Conservation (phyloP, 2,888 invertebrate species). For the Megamerina dolium region DNA sequence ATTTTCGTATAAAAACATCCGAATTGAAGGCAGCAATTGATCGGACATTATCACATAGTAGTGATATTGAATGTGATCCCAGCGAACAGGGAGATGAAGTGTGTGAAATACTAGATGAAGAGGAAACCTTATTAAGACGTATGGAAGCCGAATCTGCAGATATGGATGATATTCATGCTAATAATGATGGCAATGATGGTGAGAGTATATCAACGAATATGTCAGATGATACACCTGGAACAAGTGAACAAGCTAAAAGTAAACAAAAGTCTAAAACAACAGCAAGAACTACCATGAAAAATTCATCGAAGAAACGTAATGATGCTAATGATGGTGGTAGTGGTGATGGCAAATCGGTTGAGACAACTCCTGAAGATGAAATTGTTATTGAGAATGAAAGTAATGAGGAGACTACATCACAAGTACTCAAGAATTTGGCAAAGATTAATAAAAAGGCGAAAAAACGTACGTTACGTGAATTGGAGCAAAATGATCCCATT, state of each 20-base stretch:
- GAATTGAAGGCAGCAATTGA: conserved; percentile 54
- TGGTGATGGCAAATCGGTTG: no score
- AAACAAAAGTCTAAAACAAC: conserved; percentile 3
- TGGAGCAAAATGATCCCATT: conserved; percentile 20
- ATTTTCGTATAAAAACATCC: conserved; percentile 55
- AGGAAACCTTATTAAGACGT: conserved; percentile 23
- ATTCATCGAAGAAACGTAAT: conserved; percentile 15
- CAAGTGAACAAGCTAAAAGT: background rate
- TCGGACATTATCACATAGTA: conserved; percentile 40
- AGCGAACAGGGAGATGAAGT: conserved; percentile 18
- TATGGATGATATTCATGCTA: conserved; percentile 5
- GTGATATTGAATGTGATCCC: conserved; percentile 31
- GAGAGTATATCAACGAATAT: conserved; percentile 5
- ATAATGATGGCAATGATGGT: conserved; percentile 5
- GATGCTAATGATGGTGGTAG: background rate
- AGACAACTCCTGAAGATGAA: conserved; percentile 19
- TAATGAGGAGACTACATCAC: conserved; percentile 26
- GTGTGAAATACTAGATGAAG: conserved; percentile 18
- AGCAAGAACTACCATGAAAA: background rate
- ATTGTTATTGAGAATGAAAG: conserved; percentile 28
- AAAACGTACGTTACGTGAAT: conserved; percentile 26
- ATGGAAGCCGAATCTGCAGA: conserved; percentile 22
- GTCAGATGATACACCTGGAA: background rate
- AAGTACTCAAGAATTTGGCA: conserved; percentile 32
- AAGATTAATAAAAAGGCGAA: conserved; percentile 33